A percentile compares a stretch with the other conserved stretches of the same genome.
phyloP scores from a whole-genome alignment of 2,797 vertebrate species.

The Cheracebus regulus region DNA sequence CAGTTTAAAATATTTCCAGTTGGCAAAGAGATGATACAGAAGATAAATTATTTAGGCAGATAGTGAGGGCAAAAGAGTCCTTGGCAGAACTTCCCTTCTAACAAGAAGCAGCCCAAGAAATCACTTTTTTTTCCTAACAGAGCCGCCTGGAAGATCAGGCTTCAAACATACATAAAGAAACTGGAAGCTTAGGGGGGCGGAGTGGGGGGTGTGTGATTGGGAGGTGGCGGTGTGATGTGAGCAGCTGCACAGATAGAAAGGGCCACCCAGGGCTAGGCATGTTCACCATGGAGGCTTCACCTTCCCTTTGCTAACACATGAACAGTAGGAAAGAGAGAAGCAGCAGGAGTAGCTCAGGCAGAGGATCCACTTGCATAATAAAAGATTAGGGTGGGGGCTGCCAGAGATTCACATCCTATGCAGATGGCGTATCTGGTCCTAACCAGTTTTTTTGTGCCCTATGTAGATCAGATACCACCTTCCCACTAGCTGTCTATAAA shows the following conservation, averaged over 20 bases:
- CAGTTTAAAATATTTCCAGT: too few relatives aligned
- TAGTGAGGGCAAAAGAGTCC: background rate
- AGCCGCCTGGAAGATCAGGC: background rate
- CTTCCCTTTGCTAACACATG: background rate
- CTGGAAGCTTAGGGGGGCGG: background rate
- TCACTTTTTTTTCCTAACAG: background rate
- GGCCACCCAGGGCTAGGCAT: background rate
- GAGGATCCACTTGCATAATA: background rate
- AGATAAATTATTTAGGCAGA: background rate
- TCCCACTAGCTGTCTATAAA: background rate
- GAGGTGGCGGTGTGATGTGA: background rate
- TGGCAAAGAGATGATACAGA: background rate
- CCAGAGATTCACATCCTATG: background rate
- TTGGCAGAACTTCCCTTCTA: background rate
- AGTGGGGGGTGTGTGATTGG: too few relatives aligned
- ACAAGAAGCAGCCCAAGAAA: background rate
- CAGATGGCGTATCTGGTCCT: background rate
- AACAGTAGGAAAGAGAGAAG: background rate
- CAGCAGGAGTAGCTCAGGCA: background rate
- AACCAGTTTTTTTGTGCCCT: background rate
- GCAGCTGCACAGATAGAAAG: background rate
- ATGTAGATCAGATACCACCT: background rate
- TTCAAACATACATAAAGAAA: background rate
- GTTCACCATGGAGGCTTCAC: background rate
- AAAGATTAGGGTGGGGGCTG: background rate